Percentiles rank a stretch among this genome's conserved stretches.
phyloP scores from a whole-genome alignment of 2,888 invertebrate genomes.

The Neuroscelio doddi region DNA sequence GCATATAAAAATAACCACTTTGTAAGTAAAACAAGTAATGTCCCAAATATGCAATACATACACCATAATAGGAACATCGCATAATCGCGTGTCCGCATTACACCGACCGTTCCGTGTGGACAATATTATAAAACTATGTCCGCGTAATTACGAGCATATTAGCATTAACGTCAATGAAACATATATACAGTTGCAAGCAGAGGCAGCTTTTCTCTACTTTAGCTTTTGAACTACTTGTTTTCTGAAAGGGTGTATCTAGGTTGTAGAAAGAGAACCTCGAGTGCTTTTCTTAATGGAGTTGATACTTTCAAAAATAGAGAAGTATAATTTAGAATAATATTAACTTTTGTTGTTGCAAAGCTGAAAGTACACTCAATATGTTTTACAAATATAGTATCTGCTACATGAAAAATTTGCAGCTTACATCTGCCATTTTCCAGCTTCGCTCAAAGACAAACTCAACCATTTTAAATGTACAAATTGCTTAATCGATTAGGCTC shows the following conservation, averaged over 20 bases:
- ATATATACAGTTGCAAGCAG: not conserved
- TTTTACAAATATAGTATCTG: no score
- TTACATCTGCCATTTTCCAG: no score
- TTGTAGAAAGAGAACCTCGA: not conserved
- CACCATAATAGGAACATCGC: slow-evolving; percentile 4
- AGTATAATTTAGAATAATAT: no score
- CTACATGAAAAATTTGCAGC: no score
- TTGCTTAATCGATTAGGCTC: no score
- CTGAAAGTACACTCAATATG: no score
- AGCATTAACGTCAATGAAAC: slow-evolving; percentile 3
- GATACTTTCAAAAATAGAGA: no score
- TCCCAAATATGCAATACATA: not conserved
- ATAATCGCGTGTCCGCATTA: slow-evolving; percentile 4
- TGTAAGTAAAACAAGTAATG: not conserved
- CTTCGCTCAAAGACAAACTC: no score
- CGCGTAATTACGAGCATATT: slow-evolving; percentile 7
- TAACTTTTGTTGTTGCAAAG: no score
- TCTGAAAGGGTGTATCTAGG: not conserved
- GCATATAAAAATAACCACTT: not conserved
- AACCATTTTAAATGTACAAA: no score
- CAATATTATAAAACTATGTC: slow-evolving; percentile 3
- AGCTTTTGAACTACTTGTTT: slow-evolving; percentile 1
- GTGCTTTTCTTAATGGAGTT: no score
- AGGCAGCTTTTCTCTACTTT: not conserved
- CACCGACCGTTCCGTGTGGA: slow-evolving; percentile 3